Base-by-base conservation (phyloP, 30 jellyfish, hydroid and myxozoan genomes). In the Aurelia aurita complex sp. Pacific region DNA sequence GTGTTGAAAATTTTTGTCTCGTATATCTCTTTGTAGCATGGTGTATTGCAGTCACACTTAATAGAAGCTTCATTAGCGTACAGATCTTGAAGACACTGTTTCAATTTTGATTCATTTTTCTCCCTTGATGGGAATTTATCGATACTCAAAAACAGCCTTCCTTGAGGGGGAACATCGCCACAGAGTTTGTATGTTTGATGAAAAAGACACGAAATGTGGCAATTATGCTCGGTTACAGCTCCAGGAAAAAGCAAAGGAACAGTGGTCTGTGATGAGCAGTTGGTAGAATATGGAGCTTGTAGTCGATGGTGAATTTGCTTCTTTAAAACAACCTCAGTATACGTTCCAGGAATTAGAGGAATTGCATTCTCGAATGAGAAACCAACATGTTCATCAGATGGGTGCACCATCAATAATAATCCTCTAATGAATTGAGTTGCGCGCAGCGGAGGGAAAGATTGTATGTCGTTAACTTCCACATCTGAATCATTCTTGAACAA, bases 41-140 rank as follows among this genome's bases (percentile, higher is more conserved):
- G 82, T 1, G 67, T 19, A 11, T 80, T 73, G 61, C 89, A 80
- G 13, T 80, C 81, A 54, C 89, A 80, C 3, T 80, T 13, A n/a
- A 57, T 19, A 9, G 32, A 9, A 17, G 17, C 67, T 15, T 32
- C 3, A 9, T 60, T 14, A 9, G 15, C 35, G 32, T 46, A 54
- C 19, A 46, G n/a, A 13, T 18, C 53, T n/a, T 17, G 13, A 34
- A 59, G 36, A 57, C 86, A 76, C 16, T 16, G 18, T 1, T 17
- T 15, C 1, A 76, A 54, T 11, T 35, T 69, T 34, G 17, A 29
- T 23, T 54, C n/a, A 13, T 69, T 69, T 34, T 54, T 54, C 51
- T 0, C 43, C 32, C 43, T 69, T 2, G 52, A 40, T 1, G 80
- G 80, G 18, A 69, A 40, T 43, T 69, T 13, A 9, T 69, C 23